These are phyloP conservation scores for Prorops nasuta DNA, from an alignment of 1,140 invertebrate genomes.

Conservation along the genomic window DNA sequence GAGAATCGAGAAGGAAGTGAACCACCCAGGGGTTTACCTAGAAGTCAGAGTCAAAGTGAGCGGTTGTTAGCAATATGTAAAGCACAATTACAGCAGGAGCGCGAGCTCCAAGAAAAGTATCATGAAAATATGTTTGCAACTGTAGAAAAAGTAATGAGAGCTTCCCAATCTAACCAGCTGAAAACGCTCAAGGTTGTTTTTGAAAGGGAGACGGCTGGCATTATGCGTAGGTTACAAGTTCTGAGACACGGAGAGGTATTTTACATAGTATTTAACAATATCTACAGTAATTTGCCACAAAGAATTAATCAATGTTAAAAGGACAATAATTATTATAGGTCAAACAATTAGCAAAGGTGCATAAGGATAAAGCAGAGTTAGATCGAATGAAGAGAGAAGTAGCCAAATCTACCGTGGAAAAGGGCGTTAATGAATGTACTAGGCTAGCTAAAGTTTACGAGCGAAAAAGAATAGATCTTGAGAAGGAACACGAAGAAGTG, in stretches of 20 bases:
- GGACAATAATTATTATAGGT: slow-evolving; percentile 34
- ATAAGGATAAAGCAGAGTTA: slow-evolving; percentile 87
- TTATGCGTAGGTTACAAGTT: slow-evolving; percentile 80
- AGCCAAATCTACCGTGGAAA: slow-evolving; percentile 72
- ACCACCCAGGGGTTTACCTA: slow-evolving; percentile 52
- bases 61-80: slow-evolving; percentile 64
- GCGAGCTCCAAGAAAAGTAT: slow-evolving; percentile 80
- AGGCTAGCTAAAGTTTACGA: slow-evolving; percentile 73
- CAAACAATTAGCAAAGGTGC: slow-evolving; percentile 75
- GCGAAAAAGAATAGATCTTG: slow-evolving; percentile 71
- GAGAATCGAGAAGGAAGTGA: slow-evolving; percentile 53
- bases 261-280: slow-evolving; percentile 4
- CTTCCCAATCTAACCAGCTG: slow-evolving; percentile 76
- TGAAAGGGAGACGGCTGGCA: slow-evolving; percentile 76
- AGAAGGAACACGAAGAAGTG: slow-evolving; percentile 76
- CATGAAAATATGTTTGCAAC: slow-evolving; percentile 74
- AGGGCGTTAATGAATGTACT: slow-evolving; percentile 78
- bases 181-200: slow-evolving; percentile 66
- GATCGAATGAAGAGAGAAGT: slow-evolving; percentile 75
- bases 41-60: slow-evolving; percentile 71
- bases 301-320: not conserved
- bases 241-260: slow-evolving; percentile 79
- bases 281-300: not conserved
- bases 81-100: slow-evolving; percentile 73
- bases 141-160: slow-evolving; percentile 76